A percentile compares a stretch with the other conserved stretches of the same genome.
phyloP scores from a whole-genome alignment of 30 jellyfish, hydroid and myxozoan genomes.

The Clytia hemisphaerica region DNA sequence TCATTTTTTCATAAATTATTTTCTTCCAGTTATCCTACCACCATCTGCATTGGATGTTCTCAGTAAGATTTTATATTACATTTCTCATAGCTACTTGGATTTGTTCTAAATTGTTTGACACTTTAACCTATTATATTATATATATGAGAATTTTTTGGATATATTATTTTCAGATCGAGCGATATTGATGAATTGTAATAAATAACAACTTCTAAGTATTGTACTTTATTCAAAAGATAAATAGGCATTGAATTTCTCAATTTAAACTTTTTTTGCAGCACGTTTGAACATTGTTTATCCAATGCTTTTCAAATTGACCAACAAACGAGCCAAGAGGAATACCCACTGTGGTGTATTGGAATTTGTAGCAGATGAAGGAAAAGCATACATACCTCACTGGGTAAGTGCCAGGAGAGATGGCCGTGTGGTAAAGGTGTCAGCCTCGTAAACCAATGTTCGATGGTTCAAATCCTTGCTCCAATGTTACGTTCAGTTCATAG shows the following conservation, averaged over 20 bases:
- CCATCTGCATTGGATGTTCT: conserved; percentile 88
- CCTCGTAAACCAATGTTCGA: too few species aligned
- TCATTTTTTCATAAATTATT: not conserved
- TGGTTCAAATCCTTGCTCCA: not conserved
- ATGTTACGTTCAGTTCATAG: too few species aligned
- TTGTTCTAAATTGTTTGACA: too few species aligned
- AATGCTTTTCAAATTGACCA: conserved; percentile 78
- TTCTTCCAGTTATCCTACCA: conserved; percentile 74
- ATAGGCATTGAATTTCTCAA: too few species aligned
- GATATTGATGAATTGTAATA: too few species aligned
- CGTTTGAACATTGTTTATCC: conserved; percentile 85
- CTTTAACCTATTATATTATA: too few species aligned
- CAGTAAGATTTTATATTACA: conserved; percentile 33
- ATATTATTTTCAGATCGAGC: too few species aligned
- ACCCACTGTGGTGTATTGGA: conserved; percentile 95
- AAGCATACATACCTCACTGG: conserved; percentile 83
- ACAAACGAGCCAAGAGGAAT: conserved; percentile 46
- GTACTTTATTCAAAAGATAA: too few species aligned
- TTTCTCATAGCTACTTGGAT: not conserved
- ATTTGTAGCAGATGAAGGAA: conserved; percentile 97
- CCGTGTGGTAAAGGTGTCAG: not conserved
- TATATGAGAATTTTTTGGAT: too few species aligned
- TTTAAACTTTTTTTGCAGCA: too few species aligned
- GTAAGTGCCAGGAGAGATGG: conserved; percentile 31
- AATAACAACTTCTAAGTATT: too few species aligned